phyloP scores from a whole-genome alignment of 1,140 invertebrate genomes.

The Copidosoma floridanum region DNA sequence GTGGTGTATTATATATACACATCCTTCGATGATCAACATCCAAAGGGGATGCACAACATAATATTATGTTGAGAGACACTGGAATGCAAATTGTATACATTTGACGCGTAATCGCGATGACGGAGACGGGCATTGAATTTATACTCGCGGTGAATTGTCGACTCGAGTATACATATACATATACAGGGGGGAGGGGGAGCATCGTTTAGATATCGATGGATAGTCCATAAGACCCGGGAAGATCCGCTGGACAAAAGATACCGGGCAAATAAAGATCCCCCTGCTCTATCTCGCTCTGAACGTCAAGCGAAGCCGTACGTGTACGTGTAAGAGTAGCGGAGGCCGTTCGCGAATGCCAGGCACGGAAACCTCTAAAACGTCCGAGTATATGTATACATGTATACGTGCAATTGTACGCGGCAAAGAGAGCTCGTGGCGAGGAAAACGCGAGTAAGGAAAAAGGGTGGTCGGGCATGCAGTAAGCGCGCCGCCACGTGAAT shows the following conservation, averaged over 20 bases:
- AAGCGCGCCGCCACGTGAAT: constrained; percentile 44
- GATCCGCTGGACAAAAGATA: neutral
- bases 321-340: constrained; percentile 9
- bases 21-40: no score
- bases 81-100: constrained; percentile 1
- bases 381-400: no score
- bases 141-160: no score
- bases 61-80: no score
- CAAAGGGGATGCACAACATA: no score
- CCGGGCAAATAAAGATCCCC: constrained; percentile 2
- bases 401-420: no score
- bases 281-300: neutral
- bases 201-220: constrained; percentile 10
- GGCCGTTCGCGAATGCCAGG: constrained; percentile 42
- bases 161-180: constrained; percentile 6
- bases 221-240: constrained; percentile 10
- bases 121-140: no score
- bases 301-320: neutral
- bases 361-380: constrained; percentile 46
- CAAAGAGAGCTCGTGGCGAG: constrained; percentile 20
- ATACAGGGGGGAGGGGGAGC: constrained; percentile 11
- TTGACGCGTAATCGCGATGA: no score
- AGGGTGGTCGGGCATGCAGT: constrained; percentile 28
- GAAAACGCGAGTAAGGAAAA: constrained; percentile 28
- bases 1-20: no score